Evolutionary conservation across 2,888 invertebrate genomes (phyloP), one percentile per base, ranked within the genome.

Genomic region (Trichopoda pennipes): DNA sequence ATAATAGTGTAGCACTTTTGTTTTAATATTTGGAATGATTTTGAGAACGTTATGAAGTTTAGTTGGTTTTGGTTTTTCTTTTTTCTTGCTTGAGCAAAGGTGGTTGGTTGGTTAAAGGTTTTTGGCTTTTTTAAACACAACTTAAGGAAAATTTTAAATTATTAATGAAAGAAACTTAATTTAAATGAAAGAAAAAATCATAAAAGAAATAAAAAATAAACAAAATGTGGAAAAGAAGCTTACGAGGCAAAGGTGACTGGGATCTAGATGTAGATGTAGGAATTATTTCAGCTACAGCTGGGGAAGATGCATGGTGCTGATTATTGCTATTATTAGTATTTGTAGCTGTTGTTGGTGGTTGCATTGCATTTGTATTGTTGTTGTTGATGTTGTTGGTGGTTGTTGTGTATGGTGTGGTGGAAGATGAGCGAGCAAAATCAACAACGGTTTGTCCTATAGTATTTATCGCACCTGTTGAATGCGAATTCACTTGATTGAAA

Each of bases 391-490:
- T 84, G 66, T 82, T 84, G 74, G 81, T 84, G 81, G 83, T 69
- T 21, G 77, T 77, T 80, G 86, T 82, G 72, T 85, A 86, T 80
- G 84, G 83, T 83, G 88, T 85, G 84, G 88, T 87, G 87, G 88
- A 88, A 87, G 87, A 86, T 85, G 89, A 88, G 76, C 88, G 87
- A 86, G 86, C 88, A 86, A 86, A 90, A 89, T 91, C 91, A 87
- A 90, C 90, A 88, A 91, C 90, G 86, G 87, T 89, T 83, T 90
- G 90, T 84, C 90, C 91, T 86, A 91, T 86, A 88, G 89, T 91
- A 88, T 91, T 91, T 85, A 91, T 90, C 89, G 91, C 91, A 89
- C 91, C 91, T 90, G 91, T 90, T 84, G 91, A 90, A 87, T 91
- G 91, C 87, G 91, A 90, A 84, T 91, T 91, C 80, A 87, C 87